Base-by-base conservation (phyloP, 2,797 vertebrate genomes). In the Anolis apletophallus region DNA sequence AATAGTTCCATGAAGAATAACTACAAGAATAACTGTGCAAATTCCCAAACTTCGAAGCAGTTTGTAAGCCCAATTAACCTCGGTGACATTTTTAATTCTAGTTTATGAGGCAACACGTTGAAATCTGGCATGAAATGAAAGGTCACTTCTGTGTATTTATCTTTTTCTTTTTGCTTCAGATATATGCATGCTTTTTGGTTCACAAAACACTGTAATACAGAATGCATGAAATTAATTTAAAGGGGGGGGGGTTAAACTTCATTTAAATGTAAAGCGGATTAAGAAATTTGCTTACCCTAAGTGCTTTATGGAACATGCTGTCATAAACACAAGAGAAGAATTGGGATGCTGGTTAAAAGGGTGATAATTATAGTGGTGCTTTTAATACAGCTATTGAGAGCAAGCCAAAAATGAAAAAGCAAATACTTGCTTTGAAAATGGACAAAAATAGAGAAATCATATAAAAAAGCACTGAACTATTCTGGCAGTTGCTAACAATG, bases 21-120 rank as follows among this genome's bases (percentile, higher is more conserved):
- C n/a, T 55, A 21, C 80, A 82, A 9, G 36, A 34, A 71, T 71
- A 71, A 14, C 50, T 71, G n/a, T 36, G 3, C 10, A 54, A 5
- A n/a, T 81, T 81, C 21, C 46, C n/a, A 54, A 68, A n/a, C 80
- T 21, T 54, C 46, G 68, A 68, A 81, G 29, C 29, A 21, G 52
- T 81, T 81, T 69, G n/a, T n/a, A 81, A 54, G 61, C 29, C 64
- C 46, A 81, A 32, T 54, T 23, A 81, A 46, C 59, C 16, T 81
- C 80, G 13, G 5, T 81, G 80, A 19, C 46, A 81, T 54, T 81
- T 81, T 69, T 52, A 68, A 68, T 81, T 21, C 46, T 1, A 23
- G 32, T 46, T 69, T 67, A 54, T 69, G 46, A 34, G 26, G 23
- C 10, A 29, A 69, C 79, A 50, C 32, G 16, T 29, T 67, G 29